These are phyloP conservation scores for Ashinkailepas kermadecensis DNA, from an alignment of 2,888 invertebrate genomes.

Conservation along the genomic window DNA sequence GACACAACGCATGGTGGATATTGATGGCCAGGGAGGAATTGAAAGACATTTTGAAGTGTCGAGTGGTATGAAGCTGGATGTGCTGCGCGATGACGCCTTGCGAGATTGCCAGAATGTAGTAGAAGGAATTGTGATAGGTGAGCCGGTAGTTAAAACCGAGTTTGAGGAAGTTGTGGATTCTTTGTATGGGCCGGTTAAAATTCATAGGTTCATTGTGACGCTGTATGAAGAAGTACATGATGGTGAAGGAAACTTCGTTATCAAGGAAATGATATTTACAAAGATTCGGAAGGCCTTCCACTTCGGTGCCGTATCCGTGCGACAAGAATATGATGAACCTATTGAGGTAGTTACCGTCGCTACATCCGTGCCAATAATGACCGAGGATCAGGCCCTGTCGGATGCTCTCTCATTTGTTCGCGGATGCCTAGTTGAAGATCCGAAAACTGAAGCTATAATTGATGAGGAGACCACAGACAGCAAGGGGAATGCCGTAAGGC, in stretches of 20 bases:
- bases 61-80: not conserved
- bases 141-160: not conserved
- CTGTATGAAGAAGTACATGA: not conserved
- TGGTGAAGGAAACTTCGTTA: not conserved
- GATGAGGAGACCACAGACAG: not conserved
- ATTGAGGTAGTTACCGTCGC: not conserved
- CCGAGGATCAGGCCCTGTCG: not conserved
- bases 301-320: not conserved
- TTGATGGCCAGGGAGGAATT: too few relatives aligned
- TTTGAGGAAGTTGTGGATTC: not conserved
- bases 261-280: not conserved
- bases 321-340: not conserved
- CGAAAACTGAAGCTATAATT: not conserved
- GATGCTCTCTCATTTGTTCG: not conserved
- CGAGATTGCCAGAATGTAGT: not conserved
- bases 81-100: not conserved
- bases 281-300: not conserved
- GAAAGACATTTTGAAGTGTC: too few relatives aligned
- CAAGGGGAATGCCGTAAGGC: not conserved
- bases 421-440: not conserved
- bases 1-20: too few relatives aligned
- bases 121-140: not conserved
- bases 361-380: not conserved
- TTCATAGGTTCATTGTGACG: not conserved
- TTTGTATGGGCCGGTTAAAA: not conserved